A percentile compares a stretch with the other conserved stretches of the same genome.
Evolutionary conservation across 1,140 invertebrate genomes (phyloP).

Genomic region (Bacillus rossius): DNA sequence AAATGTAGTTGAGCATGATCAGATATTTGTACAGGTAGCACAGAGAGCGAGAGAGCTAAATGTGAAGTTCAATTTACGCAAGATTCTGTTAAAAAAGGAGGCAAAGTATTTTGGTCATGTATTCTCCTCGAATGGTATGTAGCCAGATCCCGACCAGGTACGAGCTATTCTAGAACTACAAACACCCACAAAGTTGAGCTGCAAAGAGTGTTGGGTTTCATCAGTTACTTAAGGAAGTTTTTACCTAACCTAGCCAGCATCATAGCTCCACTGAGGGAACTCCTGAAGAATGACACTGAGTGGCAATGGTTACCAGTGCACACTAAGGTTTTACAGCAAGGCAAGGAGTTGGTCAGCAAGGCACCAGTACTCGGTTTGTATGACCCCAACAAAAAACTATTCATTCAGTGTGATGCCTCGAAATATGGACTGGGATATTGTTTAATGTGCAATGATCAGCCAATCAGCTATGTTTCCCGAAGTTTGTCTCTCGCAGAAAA

Average conservation of each 20-base stretch:
- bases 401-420: slow-evolving; percentile 16
- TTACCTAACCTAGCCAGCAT: slow-evolving; percentile 22
- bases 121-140: slow-evolving; percentile 20
- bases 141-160: slow-evolving; percentile 36
- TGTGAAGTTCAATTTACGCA: neutral
- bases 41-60: neutral
- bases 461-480: slow-evolving; percentile 35
- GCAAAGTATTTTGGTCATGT: neutral
- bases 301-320: slow-evolving; percentile 20
- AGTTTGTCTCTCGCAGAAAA: slow-evolving; percentile 24
- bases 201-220: slow-evolving; percentile 33
- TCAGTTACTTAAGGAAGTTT: slow-evolving; percentile 31
- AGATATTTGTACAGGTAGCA: neutral
- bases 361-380: slow-evolving; percentile 24
- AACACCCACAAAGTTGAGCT: slow-evolving; percentile 31
- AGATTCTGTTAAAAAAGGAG: slow-evolving; percentile 6
- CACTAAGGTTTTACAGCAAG: slow-evolving; percentile 14
- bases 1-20: neutral
- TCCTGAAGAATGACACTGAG: slow-evolving; percentile 18
- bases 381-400: slow-evolving; percentile 24
- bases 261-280: slow-evolving; percentile 16
- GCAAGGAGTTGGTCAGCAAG: no score
- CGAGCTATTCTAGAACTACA: slow-evolving; percentile 33
- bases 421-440: slow-evolving; percentile 21
- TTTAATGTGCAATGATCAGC: slow-evolving; percentile 26